Evolutionary conservation across 2,113 vertebrate species (phyloP).

Genomic region (Trogon surrucura): DNA sequence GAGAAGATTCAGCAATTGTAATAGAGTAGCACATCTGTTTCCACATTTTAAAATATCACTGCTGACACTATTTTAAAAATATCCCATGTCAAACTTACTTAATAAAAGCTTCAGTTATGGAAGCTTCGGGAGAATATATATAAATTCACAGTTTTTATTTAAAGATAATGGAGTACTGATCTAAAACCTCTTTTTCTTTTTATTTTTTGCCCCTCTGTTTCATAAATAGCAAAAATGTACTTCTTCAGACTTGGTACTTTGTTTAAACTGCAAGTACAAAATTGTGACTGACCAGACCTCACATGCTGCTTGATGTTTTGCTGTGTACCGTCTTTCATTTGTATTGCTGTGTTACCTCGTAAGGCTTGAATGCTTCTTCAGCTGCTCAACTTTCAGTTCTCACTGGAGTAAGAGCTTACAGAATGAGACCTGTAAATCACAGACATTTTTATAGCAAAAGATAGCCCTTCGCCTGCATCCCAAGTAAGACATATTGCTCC

Average conservation of each 20-base stretch:
- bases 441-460: neutral
- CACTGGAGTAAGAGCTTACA: neutral
- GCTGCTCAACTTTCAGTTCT: neutral
- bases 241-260: neutral
- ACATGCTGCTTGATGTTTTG: neutral
- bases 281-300: neutral
- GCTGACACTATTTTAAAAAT: slow-evolving; percentile 38
- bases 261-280: neutral
- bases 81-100: slow-evolving; percentile 20
- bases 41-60: slow-evolving; percentile 19
- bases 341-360: neutral
- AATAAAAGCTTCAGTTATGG: slow-evolving; percentile 22
- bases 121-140: neutral
- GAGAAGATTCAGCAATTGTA: neutral
- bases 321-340: neutral
- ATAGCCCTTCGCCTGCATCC: neutral
- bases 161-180: neutral
- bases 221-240: neutral
- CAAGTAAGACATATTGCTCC: neutral
- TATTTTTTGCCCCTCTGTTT: neutral
- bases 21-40: slow-evolving; percentile 35
- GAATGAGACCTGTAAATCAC: neutral
- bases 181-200: neutral
- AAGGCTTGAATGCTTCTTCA: neutral
- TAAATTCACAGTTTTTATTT: slow-evolving; percentile 3